Evolutionary conservation across 92 coral and sea anemone genomes (phyloP).

Genomic region (Zoanthus sansibaricus): DNA sequence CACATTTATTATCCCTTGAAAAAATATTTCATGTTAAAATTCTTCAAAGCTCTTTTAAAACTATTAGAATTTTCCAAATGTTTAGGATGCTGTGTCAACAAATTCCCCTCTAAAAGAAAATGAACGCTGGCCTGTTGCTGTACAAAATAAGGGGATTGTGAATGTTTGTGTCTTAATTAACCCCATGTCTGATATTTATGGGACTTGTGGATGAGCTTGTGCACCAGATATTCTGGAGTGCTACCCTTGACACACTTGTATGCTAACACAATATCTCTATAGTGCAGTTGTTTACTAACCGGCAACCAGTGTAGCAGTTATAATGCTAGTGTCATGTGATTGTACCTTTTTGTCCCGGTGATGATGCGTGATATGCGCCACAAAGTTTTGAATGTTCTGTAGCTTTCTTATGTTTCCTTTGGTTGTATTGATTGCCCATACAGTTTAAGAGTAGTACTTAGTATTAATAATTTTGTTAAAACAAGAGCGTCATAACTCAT

Average conservation of each 20-base stretch:
- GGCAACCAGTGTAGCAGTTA: background rate
- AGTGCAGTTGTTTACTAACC: no score
- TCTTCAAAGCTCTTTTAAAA: background rate
- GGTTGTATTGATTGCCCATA: no score
- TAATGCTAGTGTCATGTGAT: background rate
- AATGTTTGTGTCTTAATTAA: background rate
- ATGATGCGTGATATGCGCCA: background rate
- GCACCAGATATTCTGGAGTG: background rate
- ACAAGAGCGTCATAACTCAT: no score
- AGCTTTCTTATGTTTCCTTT: constrained; percentile 26
- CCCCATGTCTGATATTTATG: background rate
- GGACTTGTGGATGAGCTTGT: background rate
- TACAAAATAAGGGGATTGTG: background rate
- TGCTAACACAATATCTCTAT: background rate
- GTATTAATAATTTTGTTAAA: no score
- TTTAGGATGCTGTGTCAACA: background rate
- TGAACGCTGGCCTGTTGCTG: background rate
- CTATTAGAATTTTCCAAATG: background rate
- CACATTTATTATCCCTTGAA: background rate
- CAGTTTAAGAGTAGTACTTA: no score
- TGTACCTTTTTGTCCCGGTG: background rate
- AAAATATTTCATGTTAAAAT: background rate
- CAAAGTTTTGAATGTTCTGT: background rate
- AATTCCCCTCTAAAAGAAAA: constrained; percentile 3
- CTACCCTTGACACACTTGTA: constrained; percentile 4